Evolutionary conservation across 2,888 invertebrate species (phyloP).

Genomic region (Stratiomys singularior): DNA sequence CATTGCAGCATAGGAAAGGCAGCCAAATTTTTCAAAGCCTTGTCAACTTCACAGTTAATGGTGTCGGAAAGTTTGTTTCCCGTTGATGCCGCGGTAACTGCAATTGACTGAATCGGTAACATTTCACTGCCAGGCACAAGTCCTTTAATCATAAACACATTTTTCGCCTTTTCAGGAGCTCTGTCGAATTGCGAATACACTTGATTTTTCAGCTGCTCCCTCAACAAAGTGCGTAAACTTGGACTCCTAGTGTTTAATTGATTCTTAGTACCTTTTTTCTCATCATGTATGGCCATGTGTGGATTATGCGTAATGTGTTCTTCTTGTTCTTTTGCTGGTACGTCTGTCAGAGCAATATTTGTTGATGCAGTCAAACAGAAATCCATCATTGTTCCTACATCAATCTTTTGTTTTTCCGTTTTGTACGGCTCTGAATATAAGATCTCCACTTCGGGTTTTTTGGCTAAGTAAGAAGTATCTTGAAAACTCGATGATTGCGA

Average conservation of each 20-base stretch:
- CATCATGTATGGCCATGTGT: not conserved
- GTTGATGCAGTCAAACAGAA: conserved; percentile 31
- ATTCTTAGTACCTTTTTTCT: not conserved
- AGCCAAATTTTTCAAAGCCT: conserved; percentile 38
- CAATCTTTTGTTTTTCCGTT: not conserved
- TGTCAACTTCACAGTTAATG: conserved; percentile 48
- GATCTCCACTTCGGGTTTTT: not conserved
- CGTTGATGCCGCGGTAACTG: not conserved
- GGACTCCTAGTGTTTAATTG: not conserved
- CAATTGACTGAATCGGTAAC: not conserved
- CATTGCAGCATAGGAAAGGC: not conserved
- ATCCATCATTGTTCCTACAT: conserved; percentile 47
- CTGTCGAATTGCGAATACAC: conserved; percentile 46
- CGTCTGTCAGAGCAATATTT: not conserved
- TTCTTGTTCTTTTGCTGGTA: not conserved
- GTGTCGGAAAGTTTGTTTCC: conserved; percentile 25
- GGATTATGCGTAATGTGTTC: not conserved
- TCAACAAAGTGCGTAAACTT: conserved; percentile 32
- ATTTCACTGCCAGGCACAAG: not conserved
- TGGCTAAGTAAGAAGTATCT: not conserved
- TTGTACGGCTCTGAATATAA: not conserved
- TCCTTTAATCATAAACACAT: conserved; percentile 43
- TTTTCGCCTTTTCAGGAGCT: conserved; percentile 11
- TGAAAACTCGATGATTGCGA: not conserved
- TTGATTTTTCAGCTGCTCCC: conserved; percentile 39